These are phyloP conservation scores for Bombus difficillimus DNA, from an alignment of 1,140 invertebrate species.

Conservation along the genomic window DNA sequence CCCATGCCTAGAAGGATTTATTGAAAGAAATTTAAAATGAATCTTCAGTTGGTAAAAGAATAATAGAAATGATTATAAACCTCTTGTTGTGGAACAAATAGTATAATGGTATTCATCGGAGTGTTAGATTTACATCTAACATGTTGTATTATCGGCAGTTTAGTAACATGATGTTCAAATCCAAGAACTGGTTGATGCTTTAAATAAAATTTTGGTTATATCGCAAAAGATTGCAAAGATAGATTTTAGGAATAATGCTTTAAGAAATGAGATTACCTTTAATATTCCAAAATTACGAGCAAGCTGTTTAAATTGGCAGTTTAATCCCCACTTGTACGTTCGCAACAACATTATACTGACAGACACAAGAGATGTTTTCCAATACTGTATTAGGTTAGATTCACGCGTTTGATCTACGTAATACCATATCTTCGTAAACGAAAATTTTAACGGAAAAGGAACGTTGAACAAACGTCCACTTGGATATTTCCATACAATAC, in stretches of 20 bases:
- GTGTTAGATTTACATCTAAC: constrained; percentile 86
- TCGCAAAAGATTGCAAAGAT: neutral
- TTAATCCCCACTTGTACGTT: constrained; percentile 50
- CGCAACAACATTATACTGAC: constrained; percentile 21
- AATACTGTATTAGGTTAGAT: neutral
- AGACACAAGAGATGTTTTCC: neutral
- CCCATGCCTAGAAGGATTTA: constrained; percentile 90
- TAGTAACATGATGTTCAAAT: constrained; percentile 55
- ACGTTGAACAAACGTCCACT: neutral
- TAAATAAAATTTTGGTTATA: constrained; percentile 47
- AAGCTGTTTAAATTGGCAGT: constrained; percentile 57
- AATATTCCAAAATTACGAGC: constrained; percentile 63
- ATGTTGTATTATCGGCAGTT: constrained; percentile 54
- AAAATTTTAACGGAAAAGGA: neutral
- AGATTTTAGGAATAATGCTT: neutral
- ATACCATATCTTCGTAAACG: neutral
- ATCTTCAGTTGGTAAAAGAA: neutral
- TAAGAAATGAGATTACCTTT: constrained; percentile 50
- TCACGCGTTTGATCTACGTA: neutral
- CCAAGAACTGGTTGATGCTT: constrained; percentile 67
- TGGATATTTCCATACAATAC: neutral
- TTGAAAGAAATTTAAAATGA: constrained; percentile 9
- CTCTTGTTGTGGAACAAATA: constrained; percentile 99
- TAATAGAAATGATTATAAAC: constrained; percentile 77
- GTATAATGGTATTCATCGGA: constrained; percentile 95